A percentile compares a stretch with the other conserved stretches of the same genome.
Conservation (phyloP, 2,888 invertebrate species). For the Oligia fasciuncula region DNA sequence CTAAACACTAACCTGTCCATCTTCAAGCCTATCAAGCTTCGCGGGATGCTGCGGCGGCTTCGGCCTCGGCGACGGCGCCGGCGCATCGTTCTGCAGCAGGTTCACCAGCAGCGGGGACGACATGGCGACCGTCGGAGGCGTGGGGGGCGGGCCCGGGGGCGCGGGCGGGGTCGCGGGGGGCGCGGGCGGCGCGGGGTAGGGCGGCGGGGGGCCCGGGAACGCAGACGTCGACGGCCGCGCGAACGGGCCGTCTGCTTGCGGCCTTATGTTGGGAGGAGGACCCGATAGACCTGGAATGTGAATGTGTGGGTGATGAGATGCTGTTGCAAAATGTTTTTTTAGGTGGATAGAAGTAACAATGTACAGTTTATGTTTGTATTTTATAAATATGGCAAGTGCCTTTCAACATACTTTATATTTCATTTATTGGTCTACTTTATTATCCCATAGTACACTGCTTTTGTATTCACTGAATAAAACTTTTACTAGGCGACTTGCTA, state of each 20-base stretch:
- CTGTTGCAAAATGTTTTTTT: not conserved
- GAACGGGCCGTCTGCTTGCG: conserved; percentile 74
- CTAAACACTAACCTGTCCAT: conserved; percentile 78
- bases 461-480: not conserved
- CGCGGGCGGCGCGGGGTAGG: conserved; percentile 75
- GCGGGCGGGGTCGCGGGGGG: conserved; percentile 41
- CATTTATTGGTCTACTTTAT: not conserved
- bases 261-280: conserved; percentile 64
- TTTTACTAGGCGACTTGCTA: not conserved
- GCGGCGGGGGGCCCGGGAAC: conserved; percentile 83
- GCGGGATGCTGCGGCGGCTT: conserved; percentile 81
- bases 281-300: conserved; percentile 73
- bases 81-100: conserved; percentile 96
- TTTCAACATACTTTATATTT: not conserved
- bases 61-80: conserved; percentile 79
- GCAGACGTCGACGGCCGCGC: conserved; percentile 78
- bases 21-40: conserved; percentile 83
- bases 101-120: conserved; percentile 97
- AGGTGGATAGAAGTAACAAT: not conserved
- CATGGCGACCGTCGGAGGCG: conserved; percentile 91
- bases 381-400: not conserved
- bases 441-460: not conserved
- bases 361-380: not conserved
- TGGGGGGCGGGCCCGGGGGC: conserved; percentile 59
- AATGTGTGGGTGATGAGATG: not conserved